Evolutionary conservation across 1,140 invertebrate genomes (phyloP).

Genomic region (Phymorhynchus buccinoides): DNA sequence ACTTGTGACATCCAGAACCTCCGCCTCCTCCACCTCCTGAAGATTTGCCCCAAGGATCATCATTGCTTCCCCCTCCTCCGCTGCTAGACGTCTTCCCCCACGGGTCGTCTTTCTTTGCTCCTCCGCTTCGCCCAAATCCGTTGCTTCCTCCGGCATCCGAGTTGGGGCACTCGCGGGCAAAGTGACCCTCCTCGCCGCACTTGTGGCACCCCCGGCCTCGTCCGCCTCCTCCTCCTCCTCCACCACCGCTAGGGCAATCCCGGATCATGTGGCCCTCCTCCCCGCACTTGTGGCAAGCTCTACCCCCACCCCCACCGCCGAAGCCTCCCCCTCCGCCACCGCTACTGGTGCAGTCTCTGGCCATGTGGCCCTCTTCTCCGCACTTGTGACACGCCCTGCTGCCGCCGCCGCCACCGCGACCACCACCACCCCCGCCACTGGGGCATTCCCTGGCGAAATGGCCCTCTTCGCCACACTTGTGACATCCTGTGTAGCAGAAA

Average conservation of each 20-base stretch:
- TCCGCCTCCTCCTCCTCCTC: slow-evolving; percentile 42
- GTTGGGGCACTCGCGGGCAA: slow-evolving; percentile 22
- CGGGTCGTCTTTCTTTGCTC: neutral
- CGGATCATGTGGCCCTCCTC: slow-evolving; percentile 59
- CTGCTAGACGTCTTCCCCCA: neutral
- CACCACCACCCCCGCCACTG: slow-evolving; percentile 38
- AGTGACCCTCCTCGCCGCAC: slow-evolving; percentile 55
- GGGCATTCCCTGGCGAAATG: slow-evolving; percentile 63
- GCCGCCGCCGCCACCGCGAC: slow-evolving; percentile 50
- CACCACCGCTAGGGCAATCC: slow-evolving; percentile 60
- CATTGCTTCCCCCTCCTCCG: slow-evolving; percentile 45
- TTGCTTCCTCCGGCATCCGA: neutral
- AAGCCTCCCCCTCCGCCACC: slow-evolving; percentile 14
- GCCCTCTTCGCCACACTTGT: slow-evolving; percentile 59
- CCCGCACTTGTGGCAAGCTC: slow-evolving; percentile 61
- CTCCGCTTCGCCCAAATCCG: neutral
- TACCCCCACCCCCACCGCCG: slow-evolving; percentile 43
- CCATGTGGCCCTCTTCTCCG: slow-evolving; percentile 64
- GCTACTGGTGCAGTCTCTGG: slow-evolving; percentile 53
- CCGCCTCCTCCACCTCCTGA: slow-evolving; percentile 41
- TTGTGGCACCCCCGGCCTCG: slow-evolving; percentile 48
- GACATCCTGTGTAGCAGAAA: slow-evolving; percentile 40
- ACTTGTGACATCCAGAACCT: slow-evolving; percentile 56
- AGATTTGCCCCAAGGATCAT: slow-evolving; percentile 10
- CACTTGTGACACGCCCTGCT: slow-evolving; percentile 59